Evolutionary conservation across 2,888 invertebrate genomes (phyloP), one percentile per base, ranked within the genome.

Genomic region (Steromphala cineraria): DNA sequence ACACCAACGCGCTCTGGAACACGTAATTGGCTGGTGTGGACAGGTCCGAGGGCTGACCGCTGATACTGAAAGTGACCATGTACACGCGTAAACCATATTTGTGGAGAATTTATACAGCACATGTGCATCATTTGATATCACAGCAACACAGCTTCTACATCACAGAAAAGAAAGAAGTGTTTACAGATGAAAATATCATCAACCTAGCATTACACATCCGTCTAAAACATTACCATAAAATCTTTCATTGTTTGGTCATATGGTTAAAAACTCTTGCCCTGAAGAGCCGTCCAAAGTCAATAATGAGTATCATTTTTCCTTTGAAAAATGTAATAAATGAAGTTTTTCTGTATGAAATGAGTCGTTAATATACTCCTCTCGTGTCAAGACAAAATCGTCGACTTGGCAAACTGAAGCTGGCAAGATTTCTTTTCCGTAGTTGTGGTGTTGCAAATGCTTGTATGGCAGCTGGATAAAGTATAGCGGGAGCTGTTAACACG

Each of bases 181-280:
- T 17, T 17, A 1, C 62, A 62, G 24, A 31, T 40, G 71, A 71
- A 7, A 40, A 40, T n/a, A 71, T 40, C 71, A 71, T 71, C 71
- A 17, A 5, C 36, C 28, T 36, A 31, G 17, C 31, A 40, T 15
- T 71, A 36, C 36, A 71, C 31, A 36, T 36, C n/a, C 31, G 31
- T n/a, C 17, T 19, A 31, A 71, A 71, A 36, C 71, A 31, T 71
- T 71, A 71, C 28, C n/a, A 31, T 71, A 71, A 71, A 71, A 36
- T 40, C 19, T 71, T 31, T 36, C 71, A 71, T 71, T 31, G 71
- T 40, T 71, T n/a, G 36, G 71, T 36, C 71, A 71, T 71, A 71
- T 71, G 71, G 28, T 15, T 31, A 71, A 71, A 71, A 36, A 71
- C 71, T 36, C 4, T 19, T 7, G 10, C 31, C 31, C 46, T 13